These are phyloP conservation scores for Spodoptera frugiperda DNA, from an alignment of 1,140 invertebrate genomes.

Conservation along the genomic window DNA sequence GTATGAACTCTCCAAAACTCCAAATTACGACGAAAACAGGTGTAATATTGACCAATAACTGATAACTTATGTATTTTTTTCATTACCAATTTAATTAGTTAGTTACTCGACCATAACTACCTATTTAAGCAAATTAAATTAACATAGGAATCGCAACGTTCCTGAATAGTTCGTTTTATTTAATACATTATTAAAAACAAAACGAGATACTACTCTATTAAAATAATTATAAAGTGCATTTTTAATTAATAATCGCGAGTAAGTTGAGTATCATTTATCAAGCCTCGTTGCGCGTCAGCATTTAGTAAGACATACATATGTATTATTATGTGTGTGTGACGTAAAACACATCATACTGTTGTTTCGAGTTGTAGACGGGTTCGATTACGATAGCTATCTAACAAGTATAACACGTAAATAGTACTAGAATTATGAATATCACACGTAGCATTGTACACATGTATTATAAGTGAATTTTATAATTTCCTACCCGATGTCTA, in stretches of 20 bases:
- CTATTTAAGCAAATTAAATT: neutral
- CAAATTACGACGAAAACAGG: no score
- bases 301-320: neutral
- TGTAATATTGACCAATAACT: no score
- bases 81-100: no score
- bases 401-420: neutral
- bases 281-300: neutral
- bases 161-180: no score
- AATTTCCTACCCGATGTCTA: no score
- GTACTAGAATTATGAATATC: neutral
- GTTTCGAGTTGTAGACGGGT: conserved; percentile 3
- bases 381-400: neutral
- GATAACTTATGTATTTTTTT: no score
- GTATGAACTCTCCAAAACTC: no score
- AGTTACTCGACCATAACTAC: neutral
- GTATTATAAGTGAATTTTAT: no score
- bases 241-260: neutral
- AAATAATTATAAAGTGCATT: conserved; percentile 10
- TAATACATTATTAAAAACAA: neutral
- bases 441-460: no score
- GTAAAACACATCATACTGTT: conserved; percentile 9
- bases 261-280: neutral
- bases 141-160: neutral
- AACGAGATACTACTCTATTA: neutral
- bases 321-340: conserved; percentile 19